phyloP scores from a whole-genome alignment of 2,113 vertebrate species.

The Cyrtonyx montezumae region DNA sequence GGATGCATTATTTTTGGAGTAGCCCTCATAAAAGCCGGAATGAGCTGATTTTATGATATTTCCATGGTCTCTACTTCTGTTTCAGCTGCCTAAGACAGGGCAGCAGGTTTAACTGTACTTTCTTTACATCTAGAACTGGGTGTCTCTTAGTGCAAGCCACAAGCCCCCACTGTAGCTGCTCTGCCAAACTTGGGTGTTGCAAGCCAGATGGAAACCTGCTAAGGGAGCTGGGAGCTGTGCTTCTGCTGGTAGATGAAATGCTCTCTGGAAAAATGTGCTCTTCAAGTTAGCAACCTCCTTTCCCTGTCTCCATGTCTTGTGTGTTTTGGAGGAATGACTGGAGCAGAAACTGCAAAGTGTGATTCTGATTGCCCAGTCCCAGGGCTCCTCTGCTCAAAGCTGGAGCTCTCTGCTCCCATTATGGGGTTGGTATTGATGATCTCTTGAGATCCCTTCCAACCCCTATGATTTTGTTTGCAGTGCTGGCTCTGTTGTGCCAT shows the following conservation, averaged over 20 bases:
- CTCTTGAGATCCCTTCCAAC: too few species aligned
- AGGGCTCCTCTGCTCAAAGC: neutral
- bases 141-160: neutral
- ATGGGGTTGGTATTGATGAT: too few species aligned
- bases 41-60: neutral
- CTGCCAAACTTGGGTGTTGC: rapidly evolving
- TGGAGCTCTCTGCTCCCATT: neutral
- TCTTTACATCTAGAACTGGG: neutral
- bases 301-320: neutral
- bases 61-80: neutral
- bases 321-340: neutral
- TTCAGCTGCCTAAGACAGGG: neutral
- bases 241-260: neutral
- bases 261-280: neutral
- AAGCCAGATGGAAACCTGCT: neutral
- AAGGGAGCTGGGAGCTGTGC: neutral
- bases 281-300: neutral
- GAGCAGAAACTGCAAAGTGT: neutral
- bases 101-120: neutral
- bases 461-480: neutral
- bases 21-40: neutral
- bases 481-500: rapidly evolving
- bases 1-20: too few species aligned
- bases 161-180: neutral
- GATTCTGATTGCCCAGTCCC: neutral